A percentile compares a stretch with the other conserved stretches of the same genome.
phyloP scores from a whole-genome alignment of 1,140 invertebrate species.

The Lordiphosa clarofinis region DNA sequence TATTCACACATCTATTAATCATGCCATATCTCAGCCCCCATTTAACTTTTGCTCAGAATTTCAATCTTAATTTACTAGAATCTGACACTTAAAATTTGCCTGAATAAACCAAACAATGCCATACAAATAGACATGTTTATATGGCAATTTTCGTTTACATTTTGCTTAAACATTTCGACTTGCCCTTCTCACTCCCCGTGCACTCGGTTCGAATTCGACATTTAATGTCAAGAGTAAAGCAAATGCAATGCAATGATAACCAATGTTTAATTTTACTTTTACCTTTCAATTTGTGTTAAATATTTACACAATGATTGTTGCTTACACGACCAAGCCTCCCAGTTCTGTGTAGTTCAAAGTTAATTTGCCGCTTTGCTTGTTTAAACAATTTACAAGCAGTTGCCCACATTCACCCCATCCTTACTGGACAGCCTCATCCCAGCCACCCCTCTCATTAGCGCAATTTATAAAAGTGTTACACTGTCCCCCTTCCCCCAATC shows the following conservation, averaged over 20 bases:
- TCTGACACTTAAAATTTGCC: no score
- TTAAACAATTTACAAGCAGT: slow-evolving; percentile 61
- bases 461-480: slow-evolving; percentile 72
- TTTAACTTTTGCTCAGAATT: no score
- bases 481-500: slow-evolving; percentile 26
- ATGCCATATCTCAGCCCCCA: no score
- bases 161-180: neutral
- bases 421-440: no score
- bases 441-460: no score
- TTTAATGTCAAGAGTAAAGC: neutral
- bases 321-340: slow-evolving; percentile 33
- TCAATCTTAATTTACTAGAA: no score
- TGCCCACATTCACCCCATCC: neutral
- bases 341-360: slow-evolving; percentile 46
- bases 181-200: neutral
- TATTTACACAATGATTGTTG: slow-evolving; percentile 64
- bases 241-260: slow-evolving; percentile 32
- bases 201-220: neutral
- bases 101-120: no score
- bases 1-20: no score
- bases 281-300: slow-evolving; percentile 59
- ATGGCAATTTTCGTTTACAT: no score
- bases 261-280: slow-evolving; percentile 68
- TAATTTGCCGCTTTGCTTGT: slow-evolving; percentile 52
- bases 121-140: no score